Conservation (phyloP, 2,797 vertebrate genomes). For the Phataginus tricuspis region DNA sequence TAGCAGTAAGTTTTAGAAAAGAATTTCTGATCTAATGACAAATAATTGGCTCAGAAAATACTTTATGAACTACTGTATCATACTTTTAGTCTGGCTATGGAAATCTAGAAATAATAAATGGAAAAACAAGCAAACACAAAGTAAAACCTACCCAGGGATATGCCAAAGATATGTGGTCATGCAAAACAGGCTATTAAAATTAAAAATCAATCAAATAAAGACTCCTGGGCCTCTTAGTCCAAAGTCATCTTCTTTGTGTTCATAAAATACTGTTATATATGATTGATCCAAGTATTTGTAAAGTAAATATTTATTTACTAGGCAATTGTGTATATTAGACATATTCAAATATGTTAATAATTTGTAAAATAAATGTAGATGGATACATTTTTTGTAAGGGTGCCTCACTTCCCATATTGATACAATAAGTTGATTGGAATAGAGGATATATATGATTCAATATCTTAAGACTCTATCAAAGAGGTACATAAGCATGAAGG, state of each 20-base stretch:
- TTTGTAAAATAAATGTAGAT: slow-evolving; percentile 14
- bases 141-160: not conserved
- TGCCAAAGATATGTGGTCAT: not conserved
- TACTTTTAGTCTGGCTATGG: not conserved
- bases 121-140: not conserved
- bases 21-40: not conserved
- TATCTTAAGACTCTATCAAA: not conserved
- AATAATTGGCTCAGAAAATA: not conserved
- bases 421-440: not conserved
- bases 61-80: not conserved
- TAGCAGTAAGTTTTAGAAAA: not conserved
- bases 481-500: not conserved
- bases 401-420: not conserved
- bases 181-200: not conserved
- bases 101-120: not conserved
- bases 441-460: not conserved
- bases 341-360: not conserved
- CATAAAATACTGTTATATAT: not conserved
- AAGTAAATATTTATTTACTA: not conserved
- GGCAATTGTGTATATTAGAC: not conserved
- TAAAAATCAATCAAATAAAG: not conserved
- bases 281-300: not conserved
- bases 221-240: not conserved
- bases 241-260: not conserved
- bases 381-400: not conserved